Conservation (phyloP, 2,797 vertebrate genomes). For the Falco columbarius region DNA sequence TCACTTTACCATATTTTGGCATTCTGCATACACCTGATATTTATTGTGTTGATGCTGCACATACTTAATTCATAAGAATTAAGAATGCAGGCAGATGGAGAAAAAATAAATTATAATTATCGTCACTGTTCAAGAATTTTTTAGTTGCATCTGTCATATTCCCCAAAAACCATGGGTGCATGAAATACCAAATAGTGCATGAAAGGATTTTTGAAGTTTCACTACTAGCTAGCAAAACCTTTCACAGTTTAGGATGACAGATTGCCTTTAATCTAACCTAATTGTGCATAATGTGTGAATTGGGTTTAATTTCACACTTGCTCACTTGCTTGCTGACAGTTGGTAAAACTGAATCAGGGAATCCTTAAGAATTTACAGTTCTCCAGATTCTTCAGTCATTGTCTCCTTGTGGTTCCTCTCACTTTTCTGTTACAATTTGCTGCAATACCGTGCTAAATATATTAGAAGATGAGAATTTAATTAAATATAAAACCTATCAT, state of each 20-base stretch:
- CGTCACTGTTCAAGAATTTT: background rate
- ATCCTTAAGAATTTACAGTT: background rate
- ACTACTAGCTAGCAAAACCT: background rate
- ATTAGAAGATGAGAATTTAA: background rate
- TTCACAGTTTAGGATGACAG: background rate
- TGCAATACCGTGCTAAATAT: background rate
- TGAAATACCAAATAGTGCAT: background rate
- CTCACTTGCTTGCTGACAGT: background rate
- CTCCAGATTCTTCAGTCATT: background rate
- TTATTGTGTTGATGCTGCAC: background rate
- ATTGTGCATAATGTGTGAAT: background rate
- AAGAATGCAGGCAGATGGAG: background rate
- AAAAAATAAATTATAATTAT: background rate
- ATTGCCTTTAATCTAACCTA: background rate
- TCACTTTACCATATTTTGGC: background rate
- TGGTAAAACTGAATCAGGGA: background rate
- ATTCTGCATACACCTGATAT: background rate
- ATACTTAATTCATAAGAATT: background rate
- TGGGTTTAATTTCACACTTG: constrained; percentile 7
- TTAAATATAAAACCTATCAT: background rate
- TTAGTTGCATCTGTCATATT: background rate
- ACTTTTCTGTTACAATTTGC: background rate
- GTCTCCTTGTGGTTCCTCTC: background rate
- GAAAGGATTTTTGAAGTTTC: background rate
- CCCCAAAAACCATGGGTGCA: background rate